Base-by-base conservation (phyloP, 2,113 vertebrate genomes). In the Bos indicus region DNA sequence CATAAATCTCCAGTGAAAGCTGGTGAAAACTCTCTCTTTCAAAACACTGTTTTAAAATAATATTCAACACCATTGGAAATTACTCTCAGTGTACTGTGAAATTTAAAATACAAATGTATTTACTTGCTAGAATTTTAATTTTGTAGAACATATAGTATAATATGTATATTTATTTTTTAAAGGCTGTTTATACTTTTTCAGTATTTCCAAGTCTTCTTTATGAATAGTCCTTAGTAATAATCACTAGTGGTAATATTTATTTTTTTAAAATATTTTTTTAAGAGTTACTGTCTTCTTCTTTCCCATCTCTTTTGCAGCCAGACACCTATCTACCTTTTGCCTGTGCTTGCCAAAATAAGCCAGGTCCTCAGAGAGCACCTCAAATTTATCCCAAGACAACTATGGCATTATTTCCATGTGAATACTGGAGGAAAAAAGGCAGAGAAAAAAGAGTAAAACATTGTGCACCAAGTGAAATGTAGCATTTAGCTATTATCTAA, bases 401-500 rank as follows among this genome's bases (percentile, higher is more conserved):
- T 71, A 87, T 91, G 67, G 78, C 92, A 87, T 97, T 96, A 95
- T 97, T 86, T 98, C 86, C 91, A 80, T 74, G 95, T 95, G 93
- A 97, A 97, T 86, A 84, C 89, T 84, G 67, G 33, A 54, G 83
- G 91, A 51, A 95, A 84, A 97, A 95, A 97, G 14, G n/a, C 54
- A 97, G 33, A 94, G 40, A 81, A 56, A 93, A 87, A 97, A 90
- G 92, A 96, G 89, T 83, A 93, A 96, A 95, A 95, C 86, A 91
- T 89, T 96, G 89, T 91, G 36, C 30, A 71, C 67, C 56, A 33
- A 94, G 56, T 93, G 89, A 97, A 98, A 91, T 88, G 86, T 96
- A 96, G 86, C 91, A 57, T 89, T 96, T 94, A 80, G 78, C 86
- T 89, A 94, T 96, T 98, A 91, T 96, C 86, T 96, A 96, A 96